Evolutionary conservation across 1,140 invertebrate genomes (phyloP).

Genomic region (Eubasilissa regina): DNA sequence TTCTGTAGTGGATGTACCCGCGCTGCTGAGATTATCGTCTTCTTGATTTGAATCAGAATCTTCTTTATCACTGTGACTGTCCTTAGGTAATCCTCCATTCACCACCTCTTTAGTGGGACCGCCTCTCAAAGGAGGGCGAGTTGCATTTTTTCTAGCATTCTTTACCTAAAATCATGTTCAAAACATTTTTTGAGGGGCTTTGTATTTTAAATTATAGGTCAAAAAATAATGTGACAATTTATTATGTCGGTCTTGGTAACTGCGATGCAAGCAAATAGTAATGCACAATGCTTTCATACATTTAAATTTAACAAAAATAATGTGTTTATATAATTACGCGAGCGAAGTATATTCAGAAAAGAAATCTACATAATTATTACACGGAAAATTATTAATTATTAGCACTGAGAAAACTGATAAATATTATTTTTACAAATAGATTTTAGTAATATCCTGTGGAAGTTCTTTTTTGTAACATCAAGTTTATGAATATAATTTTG

Average conservation of each 20-base stretch:
- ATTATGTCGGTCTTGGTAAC: neutral
- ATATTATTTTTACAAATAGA: neutral
- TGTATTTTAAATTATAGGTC: neutral
- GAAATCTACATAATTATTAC: too few species aligned
- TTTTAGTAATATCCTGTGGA: neutral
- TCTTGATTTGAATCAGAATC: conserved; percentile 62
- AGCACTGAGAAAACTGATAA: neutral
- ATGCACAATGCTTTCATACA: neutral
- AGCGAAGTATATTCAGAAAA: too few species aligned
- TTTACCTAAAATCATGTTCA: conserved; percentile 47
- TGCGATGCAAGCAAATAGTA: neutral
- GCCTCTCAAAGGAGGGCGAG: conserved; percentile 67
- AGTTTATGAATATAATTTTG: too few species aligned
- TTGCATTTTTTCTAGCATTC: conserved; percentile 51
- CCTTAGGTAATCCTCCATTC: conserved; percentile 44
- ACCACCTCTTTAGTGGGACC: conserved; percentile 67
- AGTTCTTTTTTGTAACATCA: too few species aligned
- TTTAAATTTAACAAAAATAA: too few species aligned
- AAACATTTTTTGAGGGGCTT: neutral
- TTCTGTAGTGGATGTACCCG: conserved; percentile 68
- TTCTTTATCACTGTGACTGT: conserved; percentile 58
- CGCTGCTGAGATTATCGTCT: conserved; percentile 68
- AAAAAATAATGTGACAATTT: neutral
- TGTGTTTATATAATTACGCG: too few species aligned
- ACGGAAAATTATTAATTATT: neutral